phyloP scores from a whole-genome alignment of 2,113 vertebrate genomes.

The Penelope pileata region DNA sequence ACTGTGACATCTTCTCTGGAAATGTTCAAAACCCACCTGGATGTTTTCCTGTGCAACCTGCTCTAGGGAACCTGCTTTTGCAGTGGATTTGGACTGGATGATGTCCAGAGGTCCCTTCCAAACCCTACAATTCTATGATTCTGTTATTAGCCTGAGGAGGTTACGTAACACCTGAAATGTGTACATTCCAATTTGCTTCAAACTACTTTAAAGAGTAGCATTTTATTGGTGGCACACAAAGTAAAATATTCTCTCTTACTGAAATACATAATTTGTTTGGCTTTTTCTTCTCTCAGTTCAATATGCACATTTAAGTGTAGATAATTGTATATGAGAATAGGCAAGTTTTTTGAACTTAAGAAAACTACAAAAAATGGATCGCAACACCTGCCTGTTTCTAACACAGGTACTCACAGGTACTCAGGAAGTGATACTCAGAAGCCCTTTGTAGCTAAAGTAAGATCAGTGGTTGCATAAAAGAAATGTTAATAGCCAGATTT shows the following conservation, averaged over 20 bases:
- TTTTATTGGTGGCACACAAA: neutral
- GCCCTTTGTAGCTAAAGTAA: neutral
- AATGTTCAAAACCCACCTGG: too few relatives aligned
- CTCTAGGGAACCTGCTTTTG: too few relatives aligned
- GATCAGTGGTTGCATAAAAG: neutral
- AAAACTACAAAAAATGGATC: neutral
- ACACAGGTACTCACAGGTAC: neutral
- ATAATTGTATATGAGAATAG: neutral
- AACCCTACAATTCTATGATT: too few relatives aligned
- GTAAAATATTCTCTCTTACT: neutral
- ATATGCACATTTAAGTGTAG: fast-evolving
- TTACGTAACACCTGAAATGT: neutral
- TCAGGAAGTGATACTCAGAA: neutral
- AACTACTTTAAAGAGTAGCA: neutral
- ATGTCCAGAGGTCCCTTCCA: too few relatives aligned
- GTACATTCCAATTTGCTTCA: neutral
- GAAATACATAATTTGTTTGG: neutral
- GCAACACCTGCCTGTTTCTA: neutral
- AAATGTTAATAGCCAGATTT: neutral
- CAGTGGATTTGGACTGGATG: too few relatives aligned
- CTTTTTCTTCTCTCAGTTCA: neutral
- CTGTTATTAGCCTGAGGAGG: neutral
- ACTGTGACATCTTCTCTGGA: too few relatives aligned
- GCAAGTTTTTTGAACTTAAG: neutral
- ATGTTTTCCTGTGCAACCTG: too few relatives aligned